Evolutionary conservation across 1,140 invertebrate genomes (phyloP), one percentile per base, ranked within the genome.

Genomic region (Steinernema khuongi): DNA sequence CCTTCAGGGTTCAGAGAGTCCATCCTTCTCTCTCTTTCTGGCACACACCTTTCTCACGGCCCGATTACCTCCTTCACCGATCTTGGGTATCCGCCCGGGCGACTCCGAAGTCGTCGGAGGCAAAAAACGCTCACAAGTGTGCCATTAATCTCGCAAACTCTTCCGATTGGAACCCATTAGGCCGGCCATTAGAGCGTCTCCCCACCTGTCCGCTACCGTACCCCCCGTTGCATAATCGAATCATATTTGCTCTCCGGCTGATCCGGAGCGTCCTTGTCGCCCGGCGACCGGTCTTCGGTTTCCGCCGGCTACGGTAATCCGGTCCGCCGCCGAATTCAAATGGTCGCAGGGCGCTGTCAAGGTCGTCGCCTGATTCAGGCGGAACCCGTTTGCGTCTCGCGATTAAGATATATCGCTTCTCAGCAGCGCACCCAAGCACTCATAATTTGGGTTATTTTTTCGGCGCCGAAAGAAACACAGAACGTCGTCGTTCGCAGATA

Each of bases 391-490:
- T 60, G 11, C 50, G 50, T 22, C 19, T 26, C 50, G 14, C 50
- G 50, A 60, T 60, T 60, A 60, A 60, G 50, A 60, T 60, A 60
- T 60, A 60, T 60, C 50, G 50, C 50, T 60, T 41, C 26, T 60
- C 50, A 60, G 50, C 50, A 22, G 11, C 50, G 50, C 50, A 14
- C 14, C 50, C 36, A n/a, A 41, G 36, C 22, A n/a, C 50, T 60
- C 50, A 60, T 60, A 60, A 60, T 60, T 60, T 60, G 50, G 50
- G 50, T 60, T 60, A 60, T 60, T 60, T 60, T 60, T 60, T 60
- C 50, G 50, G 4, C 50, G 50, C 19, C 50, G 50, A 22, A 60
- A 22, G 50, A 60, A 60, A 60, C 50, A 60, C 50, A 60, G 26
- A 60, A 11, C 4, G 50, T 41, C 36, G 7, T 41, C 36, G 36